A percentile compares a stretch with the other conserved stretches of the same genome.
Evolutionary conservation across 2,888 invertebrate genomes (phyloP).

Genomic region (Scaptomyza polygonia): DNA sequence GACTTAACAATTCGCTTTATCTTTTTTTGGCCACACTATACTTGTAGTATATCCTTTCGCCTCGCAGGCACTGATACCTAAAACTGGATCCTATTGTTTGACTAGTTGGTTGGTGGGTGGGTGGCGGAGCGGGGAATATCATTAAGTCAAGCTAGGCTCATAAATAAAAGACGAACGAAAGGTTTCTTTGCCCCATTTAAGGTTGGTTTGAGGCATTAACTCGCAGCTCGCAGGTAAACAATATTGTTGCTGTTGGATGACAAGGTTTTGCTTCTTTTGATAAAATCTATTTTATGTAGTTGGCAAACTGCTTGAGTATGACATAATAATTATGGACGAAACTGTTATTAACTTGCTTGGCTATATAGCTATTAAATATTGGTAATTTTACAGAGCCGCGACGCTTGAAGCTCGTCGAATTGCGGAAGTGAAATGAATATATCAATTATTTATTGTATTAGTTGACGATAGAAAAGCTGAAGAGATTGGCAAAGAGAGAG

Average conservation of each 20-base stretch:
- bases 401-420: neutral
- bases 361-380: neutral
- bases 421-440: neutral
- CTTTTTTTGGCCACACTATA: slow-evolving; percentile 54
- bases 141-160: slow-evolving; percentile 81
- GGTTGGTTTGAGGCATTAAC: slow-evolving; percentile 23
- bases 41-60: slow-evolving; percentile 21
- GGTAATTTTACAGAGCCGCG: neutral
- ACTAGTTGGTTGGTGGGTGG: neutral
- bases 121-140: slow-evolving; percentile 48
- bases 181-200: slow-evolving; percentile 51
- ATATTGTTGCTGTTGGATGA: slow-evolving; percentile 1
- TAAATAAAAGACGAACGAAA: slow-evolving; percentile 72
- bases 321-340: slow-evolving; percentile 20
- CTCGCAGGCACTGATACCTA: neutral
- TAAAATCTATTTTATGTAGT: slow-evolving; percentile 40
- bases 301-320: slow-evolving; percentile 3
- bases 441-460: neutral
- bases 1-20: slow-evolving; percentile 80
- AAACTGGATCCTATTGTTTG: slow-evolving; percentile 22
- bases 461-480: neutral
- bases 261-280: neutral
- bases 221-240: slow-evolving; percentile 49
- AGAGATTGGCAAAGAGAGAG: neutral
- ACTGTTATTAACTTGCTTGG: slow-evolving; percentile 1